A percentile compares a stretch with the other conserved stretches of the same genome.
These are phyloP conservation scores for Drosophila merina DNA, from an alignment of 2,888 invertebrate species.

Conservation along the genomic window DNA sequence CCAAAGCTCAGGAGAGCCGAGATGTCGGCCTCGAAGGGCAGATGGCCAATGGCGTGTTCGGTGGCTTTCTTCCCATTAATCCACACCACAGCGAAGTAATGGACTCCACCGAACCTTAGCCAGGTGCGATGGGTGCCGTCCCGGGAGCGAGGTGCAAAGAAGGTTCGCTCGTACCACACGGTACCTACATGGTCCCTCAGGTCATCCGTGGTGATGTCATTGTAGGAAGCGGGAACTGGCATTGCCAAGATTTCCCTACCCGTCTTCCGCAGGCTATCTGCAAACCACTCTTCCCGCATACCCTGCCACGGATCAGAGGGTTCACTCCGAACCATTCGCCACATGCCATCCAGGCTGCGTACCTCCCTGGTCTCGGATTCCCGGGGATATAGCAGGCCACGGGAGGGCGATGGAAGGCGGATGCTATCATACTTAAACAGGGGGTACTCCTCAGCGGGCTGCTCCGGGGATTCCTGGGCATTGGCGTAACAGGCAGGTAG, in stretches of 20 bases:
- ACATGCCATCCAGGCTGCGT: conserved; percentile 92
- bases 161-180: conserved; percentile 96
- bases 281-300: conserved; percentile 90
- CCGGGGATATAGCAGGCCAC: conserved; percentile 83
- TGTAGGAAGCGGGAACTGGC: conserved; percentile 98
- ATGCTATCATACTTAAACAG: conserved; percentile 39
- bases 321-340: conserved; percentile 93
- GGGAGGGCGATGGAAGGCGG: conserved; percentile 53
- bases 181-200: conserved; percentile 97
- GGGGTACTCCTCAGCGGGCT: not conserved
- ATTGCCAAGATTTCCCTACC: conserved; percentile 88
- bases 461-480: not conserved
- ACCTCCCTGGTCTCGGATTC: conserved; percentile 93
- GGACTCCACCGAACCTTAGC: conserved; percentile 95
- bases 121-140: conserved; percentile 87
- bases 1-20: conserved; percentile 88
- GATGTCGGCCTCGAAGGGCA: conserved; percentile 96
- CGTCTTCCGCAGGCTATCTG: conserved; percentile 88
- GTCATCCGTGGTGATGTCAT: conserved; percentile 93
- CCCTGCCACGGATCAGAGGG: conserved; percentile 89
- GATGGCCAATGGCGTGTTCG: conserved; percentile 96
- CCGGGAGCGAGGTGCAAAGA: conserved; percentile 92
- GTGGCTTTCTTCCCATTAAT: conserved; percentile 92
- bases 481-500: not conserved
- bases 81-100: conserved; percentile 95